Percentiles rank a stretch among this genome's conserved stretches.
phyloP scores from a whole-genome alignment of 2,888 invertebrate species.

The Phortica magna region DNA sequence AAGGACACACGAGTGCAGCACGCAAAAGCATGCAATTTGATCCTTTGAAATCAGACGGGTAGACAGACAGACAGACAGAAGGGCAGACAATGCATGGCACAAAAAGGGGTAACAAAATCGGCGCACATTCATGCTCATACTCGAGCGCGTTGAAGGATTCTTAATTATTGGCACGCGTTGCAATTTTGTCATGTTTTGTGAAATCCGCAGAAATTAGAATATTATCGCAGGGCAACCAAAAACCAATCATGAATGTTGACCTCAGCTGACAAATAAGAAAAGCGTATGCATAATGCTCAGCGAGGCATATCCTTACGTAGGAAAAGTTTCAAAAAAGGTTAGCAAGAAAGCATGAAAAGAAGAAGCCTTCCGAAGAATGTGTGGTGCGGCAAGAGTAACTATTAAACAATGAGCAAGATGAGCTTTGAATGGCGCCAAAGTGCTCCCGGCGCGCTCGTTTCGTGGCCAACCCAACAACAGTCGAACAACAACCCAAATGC shows the following conservation, averaged over 20 bases:
- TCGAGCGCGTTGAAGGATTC: conserved; percentile 50
- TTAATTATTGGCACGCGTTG: conserved; percentile 76
- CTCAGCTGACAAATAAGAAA: neutral
- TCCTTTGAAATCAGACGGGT: conserved; percentile 36
- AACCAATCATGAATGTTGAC: neutral
- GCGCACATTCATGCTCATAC: neutral
- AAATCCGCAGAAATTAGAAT: neutral
- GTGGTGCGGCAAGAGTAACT: conserved; percentile 44
- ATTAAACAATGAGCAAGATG: conserved; percentile 56
- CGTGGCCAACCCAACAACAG: conserved; percentile 34
- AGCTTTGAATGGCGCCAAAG: conserved; percentile 44
- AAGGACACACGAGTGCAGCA: conserved; percentile 67
- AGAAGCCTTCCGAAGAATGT: no score
- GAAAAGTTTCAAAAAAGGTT: conserved; percentile 49
- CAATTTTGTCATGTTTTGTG: conserved; percentile 59
- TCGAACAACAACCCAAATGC: conserved; percentile 32
- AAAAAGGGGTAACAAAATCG: conserved; percentile 1
- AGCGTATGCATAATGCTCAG: conserved; percentile 55
- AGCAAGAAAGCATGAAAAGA: no score
- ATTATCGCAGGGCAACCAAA: neutral
- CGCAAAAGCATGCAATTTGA: conserved; percentile 52
- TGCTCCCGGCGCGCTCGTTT: conserved; percentile 58
- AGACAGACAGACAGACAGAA: conserved; percentile 25
- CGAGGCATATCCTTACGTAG: conserved; percentile 41
- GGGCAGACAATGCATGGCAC: conserved; percentile 12